Evolutionary conservation across 2,888 invertebrate species (phyloP).

Genomic region (Chrysina gloriosa): DNA sequence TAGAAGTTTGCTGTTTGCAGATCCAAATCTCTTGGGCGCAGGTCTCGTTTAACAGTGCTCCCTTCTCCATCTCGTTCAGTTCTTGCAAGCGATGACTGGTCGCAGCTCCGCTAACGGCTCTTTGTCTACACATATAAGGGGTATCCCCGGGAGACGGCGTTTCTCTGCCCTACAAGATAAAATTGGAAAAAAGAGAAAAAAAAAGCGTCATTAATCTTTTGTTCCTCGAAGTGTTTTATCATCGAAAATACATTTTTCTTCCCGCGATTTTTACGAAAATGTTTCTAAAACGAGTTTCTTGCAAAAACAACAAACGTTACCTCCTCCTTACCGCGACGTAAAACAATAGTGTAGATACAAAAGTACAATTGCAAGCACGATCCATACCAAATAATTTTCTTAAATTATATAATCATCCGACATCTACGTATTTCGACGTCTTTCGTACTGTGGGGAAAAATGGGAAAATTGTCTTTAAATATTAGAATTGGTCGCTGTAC

Average conservation of each 20-base stretch:
- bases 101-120: slow-evolving; percentile 73
- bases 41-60: slow-evolving; percentile 62
- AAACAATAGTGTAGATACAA: too few relatives aligned
- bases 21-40: slow-evolving; percentile 43
- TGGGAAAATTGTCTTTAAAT: not conserved
- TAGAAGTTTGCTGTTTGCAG: slow-evolving; percentile 49
- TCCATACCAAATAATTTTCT: not conserved
- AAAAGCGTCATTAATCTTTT: not conserved
- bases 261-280: too few relatives aligned
- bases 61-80: slow-evolving; percentile 67
- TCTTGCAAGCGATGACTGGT: slow-evolving; percentile 62
- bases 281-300: too few relatives aligned
- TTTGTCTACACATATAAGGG: slow-evolving; percentile 84
- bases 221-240: too few relatives aligned
- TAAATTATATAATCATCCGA: too few relatives aligned
- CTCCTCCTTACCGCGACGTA: too few relatives aligned
- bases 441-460: not conserved
- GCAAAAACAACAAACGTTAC: too few relatives aligned
- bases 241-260: too few relatives aligned
- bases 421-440: not conserved
- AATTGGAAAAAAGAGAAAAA: slow-evolving; percentile 14
- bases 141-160: slow-evolving; percentile 83
- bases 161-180: slow-evolving; percentile 67
- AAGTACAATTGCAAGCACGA: not conserved
- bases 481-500: not conserved